Conservation (phyloP, 2,113 vertebrate species). For the Sigmodon hispidus region DNA sequence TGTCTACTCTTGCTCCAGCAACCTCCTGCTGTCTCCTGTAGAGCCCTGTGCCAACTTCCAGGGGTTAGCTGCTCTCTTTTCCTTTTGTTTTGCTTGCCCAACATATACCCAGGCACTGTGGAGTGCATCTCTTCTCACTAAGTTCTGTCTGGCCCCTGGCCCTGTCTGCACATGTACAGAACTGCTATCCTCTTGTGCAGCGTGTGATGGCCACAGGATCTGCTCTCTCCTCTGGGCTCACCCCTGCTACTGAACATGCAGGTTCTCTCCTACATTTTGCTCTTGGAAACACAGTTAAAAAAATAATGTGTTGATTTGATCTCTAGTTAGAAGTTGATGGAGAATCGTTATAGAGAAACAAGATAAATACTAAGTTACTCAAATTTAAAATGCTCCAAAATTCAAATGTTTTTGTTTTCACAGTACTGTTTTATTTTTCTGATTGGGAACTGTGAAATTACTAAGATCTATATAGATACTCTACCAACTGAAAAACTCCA, state of each 20-base stretch:
- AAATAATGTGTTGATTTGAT: background rate
- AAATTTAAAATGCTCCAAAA: background rate
- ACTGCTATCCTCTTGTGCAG: background rate
- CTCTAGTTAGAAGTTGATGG: background rate
- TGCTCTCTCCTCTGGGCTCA: background rate
- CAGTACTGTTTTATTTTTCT: background rate
- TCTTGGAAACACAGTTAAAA: background rate
- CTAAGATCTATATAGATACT: background rate
- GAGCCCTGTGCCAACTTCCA: background rate
- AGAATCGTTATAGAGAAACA: background rate
- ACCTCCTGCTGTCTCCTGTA: background rate
- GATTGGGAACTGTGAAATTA: background rate
- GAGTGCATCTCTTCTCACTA: background rate
- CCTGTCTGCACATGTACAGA: background rate
- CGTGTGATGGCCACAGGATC: background rate
- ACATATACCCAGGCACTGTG: too few relatives aligned
- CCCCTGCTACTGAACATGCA: accelerated
- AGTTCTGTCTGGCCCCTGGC: background rate
- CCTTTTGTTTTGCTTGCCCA: background rate
- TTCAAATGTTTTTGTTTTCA: background rate
- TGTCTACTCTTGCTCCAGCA: too few relatives aligned
- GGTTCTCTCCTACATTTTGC: background rate
- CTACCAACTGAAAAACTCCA: background rate
- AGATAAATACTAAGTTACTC: too few relatives aligned
- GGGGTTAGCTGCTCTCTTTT: background rate